Percentiles rank a stretch among this genome's conserved stretches.
Evolutionary conservation across 2,797 vertebrate genomes (phyloP).

Genomic region (Oreonectes daqikongensis): DNA sequence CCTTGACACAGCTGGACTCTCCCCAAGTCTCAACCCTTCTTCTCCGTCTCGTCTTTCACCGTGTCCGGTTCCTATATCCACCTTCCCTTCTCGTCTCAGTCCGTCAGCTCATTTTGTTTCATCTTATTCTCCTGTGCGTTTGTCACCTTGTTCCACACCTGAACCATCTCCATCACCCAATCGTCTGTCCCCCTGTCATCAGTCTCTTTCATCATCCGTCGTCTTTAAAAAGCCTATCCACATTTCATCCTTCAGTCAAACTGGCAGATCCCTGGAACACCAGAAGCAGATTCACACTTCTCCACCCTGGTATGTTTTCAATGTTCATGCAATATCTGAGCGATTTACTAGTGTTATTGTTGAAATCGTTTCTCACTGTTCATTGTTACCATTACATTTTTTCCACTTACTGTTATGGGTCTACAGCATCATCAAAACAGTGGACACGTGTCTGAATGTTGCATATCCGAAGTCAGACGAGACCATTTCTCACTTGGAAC

Average conservation of each 20-base stretch:
- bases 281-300: conserved; percentile 34
- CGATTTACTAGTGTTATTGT: background rate
- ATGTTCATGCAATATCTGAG: too few relatives aligned
- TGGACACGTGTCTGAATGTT: conserved; percentile 4
- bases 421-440: conserved; percentile 26
- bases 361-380: too few relatives aligned
- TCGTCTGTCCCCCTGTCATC: conserved; percentile 50
- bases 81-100: conserved; percentile 39
- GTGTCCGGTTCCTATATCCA: conserved; percentile 10
- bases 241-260: conserved; percentile 72
- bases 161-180: conserved; percentile 56
- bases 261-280: conserved; percentile 58
- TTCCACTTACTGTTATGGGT: background rate
- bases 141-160: conserved; percentile 45
- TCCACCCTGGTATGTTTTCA: conserved; percentile 64
- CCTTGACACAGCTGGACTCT: conserved; percentile 48
- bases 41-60: conserved; percentile 38
- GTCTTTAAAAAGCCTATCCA: conserved; percentile 75
- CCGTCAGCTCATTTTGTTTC: conserved; percentile 38
- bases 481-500: conserved; percentile 17
- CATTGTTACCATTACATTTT: background rate
- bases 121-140: conserved; percentile 37
- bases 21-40: conserved; percentile 27
- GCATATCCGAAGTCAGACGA: conserved; percentile 16
- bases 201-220: conserved; percentile 74